Percentiles rank a stretch among this genome's conserved stretches.
These are phyloP conservation scores for Agrypnia vestita DNA, from an alignment of 1,140 invertebrate genomes.

Conservation along the genomic window DNA sequence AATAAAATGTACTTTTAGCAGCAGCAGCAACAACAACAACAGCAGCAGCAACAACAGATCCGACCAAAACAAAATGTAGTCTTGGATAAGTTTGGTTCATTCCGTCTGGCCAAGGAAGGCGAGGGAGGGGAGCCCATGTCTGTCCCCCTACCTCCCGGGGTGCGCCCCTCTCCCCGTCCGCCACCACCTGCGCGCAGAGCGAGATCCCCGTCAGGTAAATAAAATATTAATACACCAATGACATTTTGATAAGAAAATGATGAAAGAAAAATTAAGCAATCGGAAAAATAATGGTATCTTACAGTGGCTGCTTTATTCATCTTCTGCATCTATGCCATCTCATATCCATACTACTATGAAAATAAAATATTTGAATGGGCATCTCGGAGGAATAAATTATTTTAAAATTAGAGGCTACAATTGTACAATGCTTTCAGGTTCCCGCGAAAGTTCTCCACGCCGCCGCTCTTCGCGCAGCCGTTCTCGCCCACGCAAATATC, in stretches of 20 bases:
- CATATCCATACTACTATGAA: too few species aligned
- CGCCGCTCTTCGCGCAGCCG: slow-evolving; percentile 73
- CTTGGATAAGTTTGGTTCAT: slow-evolving; percentile 80
- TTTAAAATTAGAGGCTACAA: not conserved
- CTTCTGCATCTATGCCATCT: too few species aligned
- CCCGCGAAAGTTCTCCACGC: slow-evolving; percentile 60
- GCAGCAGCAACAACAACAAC: slow-evolving; percentile 12
- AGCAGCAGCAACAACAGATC: slow-evolving; percentile 24
- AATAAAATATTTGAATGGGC: too few species aligned
- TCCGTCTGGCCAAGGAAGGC: slow-evolving; percentile 74
- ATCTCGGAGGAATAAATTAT: too few species aligned
- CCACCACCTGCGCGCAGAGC: slow-evolving; percentile 70
- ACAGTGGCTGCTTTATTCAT: too few species aligned
- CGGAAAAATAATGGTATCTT: too few species aligned
- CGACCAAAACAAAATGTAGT: slow-evolving; percentile 70
- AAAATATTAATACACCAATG: too few species aligned
- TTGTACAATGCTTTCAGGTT: slow-evolving; percentile 55
- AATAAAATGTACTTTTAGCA: slow-evolving; percentile 2
- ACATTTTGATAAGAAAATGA: too few species aligned
- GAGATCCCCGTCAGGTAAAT: slow-evolving; percentile 64
- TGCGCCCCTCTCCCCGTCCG: slow-evolving; percentile 67
- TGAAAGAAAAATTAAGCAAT: too few species aligned
- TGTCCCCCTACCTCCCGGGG: slow-evolving; percentile 62
- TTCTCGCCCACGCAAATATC: slow-evolving; percentile 72
- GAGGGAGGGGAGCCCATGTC: slow-evolving; percentile 66